Conservation (phyloP, 2,113 vertebrate genomes). For the Arothron firmamentum region DNA sequence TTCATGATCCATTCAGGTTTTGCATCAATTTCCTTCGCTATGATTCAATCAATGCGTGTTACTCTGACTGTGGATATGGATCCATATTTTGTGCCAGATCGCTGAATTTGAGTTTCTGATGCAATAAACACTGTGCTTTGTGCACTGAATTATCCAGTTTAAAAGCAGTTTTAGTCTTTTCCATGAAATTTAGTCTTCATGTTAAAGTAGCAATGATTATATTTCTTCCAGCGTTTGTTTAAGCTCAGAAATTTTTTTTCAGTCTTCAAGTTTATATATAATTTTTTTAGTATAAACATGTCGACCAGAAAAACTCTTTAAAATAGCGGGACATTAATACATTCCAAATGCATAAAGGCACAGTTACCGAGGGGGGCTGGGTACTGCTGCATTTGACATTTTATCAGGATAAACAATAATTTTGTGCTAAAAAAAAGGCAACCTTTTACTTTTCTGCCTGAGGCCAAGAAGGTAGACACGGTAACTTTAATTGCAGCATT, state of each 20-base stretch:
- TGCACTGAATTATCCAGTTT: constrained; percentile 3
- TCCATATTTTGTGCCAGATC: constrained; percentile 33
- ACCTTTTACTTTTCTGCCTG: constrained; percentile 20
- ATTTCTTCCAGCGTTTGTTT: no score
- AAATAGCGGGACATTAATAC: no score
- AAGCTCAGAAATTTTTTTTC: no score
- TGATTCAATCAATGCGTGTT: constrained; percentile 38
- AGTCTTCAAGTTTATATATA: no score
- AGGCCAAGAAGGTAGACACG: constrained; percentile 9
- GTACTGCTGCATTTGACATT: constrained; percentile 22
- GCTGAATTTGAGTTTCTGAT: constrained; percentile 28
- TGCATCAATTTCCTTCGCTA: constrained; percentile 33
- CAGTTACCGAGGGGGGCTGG: neutral
- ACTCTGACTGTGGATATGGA: constrained; percentile 38
- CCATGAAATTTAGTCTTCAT: neutral
- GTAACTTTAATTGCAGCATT: constrained; percentile 4
- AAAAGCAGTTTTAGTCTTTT: constrained; percentile 26
- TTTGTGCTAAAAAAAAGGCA: neutral
- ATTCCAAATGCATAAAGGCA: neutral
- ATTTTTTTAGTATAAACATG: no score
- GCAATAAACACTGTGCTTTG: constrained; percentile 11
- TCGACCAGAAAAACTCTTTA: no score
- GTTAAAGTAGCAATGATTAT: no score
- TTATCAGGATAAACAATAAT: constrained; percentile 31
- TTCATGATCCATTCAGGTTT: constrained; percentile 27